Conservation (phyloP, 1,140 invertebrate genomes). For the Ceratitis capitata region DNA sequence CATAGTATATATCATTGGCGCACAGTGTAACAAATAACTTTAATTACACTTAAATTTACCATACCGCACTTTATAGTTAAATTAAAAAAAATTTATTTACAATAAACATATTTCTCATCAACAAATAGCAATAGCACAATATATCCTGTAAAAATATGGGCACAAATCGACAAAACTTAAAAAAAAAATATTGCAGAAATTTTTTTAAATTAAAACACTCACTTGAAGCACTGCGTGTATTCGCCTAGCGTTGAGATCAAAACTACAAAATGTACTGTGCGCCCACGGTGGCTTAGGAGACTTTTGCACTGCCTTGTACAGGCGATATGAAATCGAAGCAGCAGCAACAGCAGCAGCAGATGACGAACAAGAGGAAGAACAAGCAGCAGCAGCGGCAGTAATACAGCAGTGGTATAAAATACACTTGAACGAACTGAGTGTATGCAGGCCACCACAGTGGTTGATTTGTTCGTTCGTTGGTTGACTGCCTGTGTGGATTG, state of each 20-base stretch:
- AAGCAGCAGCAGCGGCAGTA: conserved; percentile 13
- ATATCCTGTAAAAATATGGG: not conserved
- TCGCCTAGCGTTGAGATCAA: conserved; percentile 30
- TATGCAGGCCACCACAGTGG: conserved; percentile 28
- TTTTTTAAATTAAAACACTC: too few relatives aligned
- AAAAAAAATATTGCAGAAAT: not conserved
- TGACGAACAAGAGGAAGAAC: not conserved
- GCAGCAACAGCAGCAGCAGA: too few relatives aligned
- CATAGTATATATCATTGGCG: not conserved
- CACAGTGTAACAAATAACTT: conserved; percentile 35
- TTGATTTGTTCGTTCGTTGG: not conserved
- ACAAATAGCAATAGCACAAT: not conserved
- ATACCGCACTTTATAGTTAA: not conserved
- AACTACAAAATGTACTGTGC: conserved; percentile 22
- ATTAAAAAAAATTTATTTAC: not conserved
- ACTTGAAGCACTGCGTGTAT: conserved; percentile 31
- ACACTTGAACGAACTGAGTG: not conserved
- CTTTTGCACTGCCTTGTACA: not conserved
- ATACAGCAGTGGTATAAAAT: conserved; percentile 22
- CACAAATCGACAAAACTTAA: not conserved
- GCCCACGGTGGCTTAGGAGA: conserved; percentile 30
- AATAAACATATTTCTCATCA: not conserved
- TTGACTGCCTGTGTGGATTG: not conserved
- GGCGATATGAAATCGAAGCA: conserved; percentile 15
- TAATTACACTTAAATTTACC: conserved; percentile 27